Conservation (phyloP, 2,113 vertebrate genomes). For the Amblyopsis rosae region DNA sequence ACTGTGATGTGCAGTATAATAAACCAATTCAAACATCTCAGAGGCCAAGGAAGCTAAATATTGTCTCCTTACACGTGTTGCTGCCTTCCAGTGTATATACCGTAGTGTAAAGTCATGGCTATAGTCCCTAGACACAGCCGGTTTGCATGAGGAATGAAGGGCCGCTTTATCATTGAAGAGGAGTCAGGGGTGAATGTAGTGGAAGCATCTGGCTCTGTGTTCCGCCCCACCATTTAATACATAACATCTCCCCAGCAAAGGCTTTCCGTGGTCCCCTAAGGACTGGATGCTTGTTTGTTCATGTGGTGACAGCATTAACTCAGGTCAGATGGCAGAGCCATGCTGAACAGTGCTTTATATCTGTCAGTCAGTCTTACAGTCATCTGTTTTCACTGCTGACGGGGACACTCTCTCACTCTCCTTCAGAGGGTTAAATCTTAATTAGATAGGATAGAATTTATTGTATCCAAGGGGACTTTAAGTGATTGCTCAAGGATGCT, state of each 20-base stretch:
- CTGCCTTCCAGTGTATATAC: constrained; percentile 2
- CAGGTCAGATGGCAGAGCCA: not conserved
- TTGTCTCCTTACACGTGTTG: not conserved
- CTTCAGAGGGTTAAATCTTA: not conserved
- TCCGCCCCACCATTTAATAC: constrained; percentile 21
- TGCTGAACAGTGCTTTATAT: constrained; percentile 1
- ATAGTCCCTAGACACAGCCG: constrained; percentile 1
- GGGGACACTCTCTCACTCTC: not conserved
- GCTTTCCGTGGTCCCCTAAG: constrained; percentile 25
- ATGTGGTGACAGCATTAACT: constrained; percentile 45
- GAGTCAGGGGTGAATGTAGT: not conserved
- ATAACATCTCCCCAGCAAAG: constrained; percentile 18
- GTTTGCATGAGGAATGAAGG: constrained; percentile 17
- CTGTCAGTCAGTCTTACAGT: constrained; percentile 13
- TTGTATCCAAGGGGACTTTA: too few species aligned
- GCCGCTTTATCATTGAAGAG: constrained; percentile 17
- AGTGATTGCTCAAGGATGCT: too few species aligned
- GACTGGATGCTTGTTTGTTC: constrained; percentile 21
- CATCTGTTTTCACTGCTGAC: not conserved
- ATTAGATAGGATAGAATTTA: not conserved
- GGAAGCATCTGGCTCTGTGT: constrained; percentile 60
- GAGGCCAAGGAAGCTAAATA: constrained; percentile 1
- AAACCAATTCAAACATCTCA: constrained; percentile 7
- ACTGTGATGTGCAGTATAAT: constrained; percentile 16
- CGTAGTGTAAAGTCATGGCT: constrained; percentile 5